Evolutionary conservation across 2,888 invertebrate genomes (phyloP), one percentile per base, ranked within the genome.

Genomic region (Sesia apiformis): DNA sequence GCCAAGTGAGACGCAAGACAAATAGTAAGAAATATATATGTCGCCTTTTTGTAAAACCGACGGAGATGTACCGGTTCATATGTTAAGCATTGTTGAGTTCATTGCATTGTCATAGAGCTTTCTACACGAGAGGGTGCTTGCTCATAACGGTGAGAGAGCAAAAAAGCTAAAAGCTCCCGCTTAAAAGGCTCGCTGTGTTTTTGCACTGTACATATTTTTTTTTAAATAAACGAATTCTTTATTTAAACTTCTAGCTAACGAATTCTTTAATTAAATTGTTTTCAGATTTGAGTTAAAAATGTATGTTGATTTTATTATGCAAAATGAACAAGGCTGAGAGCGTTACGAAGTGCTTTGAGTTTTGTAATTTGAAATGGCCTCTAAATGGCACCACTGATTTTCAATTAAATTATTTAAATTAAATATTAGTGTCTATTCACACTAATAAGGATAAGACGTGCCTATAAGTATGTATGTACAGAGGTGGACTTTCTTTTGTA

Each of bases 41-140:
- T 23, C 42, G 52, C 39, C 53, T 56, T 54, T 54, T 54, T 54
- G 49, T 7, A 53, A 49, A 4, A 42, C 38, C 38, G 39, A 43
- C 49, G 3, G 7, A 23, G 38, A 38, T 5, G n/a, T 52, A 4
- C 40, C 43, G 40, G 40, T 51, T 55, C 55, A 46, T 55, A 51
- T 46, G 42, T 52, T 46, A 42, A 51, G 52, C 40, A 55, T 55
- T 57, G 57, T 57, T 54, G 42, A 42, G 57, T 57, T 55, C 57
- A 56, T 57, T 54, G 55, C 53, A 55, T 55, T 57, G 57, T 57
- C 40, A 55, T 51, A 52, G 53, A 23, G 41, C 49, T 53, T 52
- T 54, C 52, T 52, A 50, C 40, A 52, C n/a, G 51, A n/a, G 41
- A 46, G 41, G 52, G 49, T 49, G 54, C 39, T 49, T 53, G 46